These are phyloP conservation scores for Macrosteles quadrilineatus DNA, from an alignment of 1,140 invertebrate genomes.

Conservation along the genomic window DNA sequence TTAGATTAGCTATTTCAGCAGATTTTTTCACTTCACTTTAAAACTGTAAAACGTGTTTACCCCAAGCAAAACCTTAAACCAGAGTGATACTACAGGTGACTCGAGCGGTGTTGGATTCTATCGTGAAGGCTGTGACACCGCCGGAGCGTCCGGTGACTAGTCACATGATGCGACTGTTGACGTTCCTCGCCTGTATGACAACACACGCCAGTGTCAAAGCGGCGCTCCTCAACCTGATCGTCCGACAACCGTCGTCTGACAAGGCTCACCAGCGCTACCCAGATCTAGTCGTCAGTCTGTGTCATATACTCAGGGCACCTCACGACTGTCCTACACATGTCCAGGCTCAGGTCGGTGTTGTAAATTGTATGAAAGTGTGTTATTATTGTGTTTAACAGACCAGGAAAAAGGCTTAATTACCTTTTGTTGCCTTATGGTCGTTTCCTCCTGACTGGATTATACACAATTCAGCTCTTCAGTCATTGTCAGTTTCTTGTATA, in stretches of 20 bases:
- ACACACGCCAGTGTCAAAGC: conserved; percentile 77
- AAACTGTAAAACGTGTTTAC: no score
- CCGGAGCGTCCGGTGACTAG: conserved; percentile 39
- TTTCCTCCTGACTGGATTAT: no score
- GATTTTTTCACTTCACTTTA: no score
- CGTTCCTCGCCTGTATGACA: conserved; percentile 77
- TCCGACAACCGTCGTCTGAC: conserved; percentile 45
- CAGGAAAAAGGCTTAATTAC: no score
- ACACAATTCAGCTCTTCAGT: no score
- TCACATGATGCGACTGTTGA: conserved; percentile 57
- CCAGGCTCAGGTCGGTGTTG: conserved; percentile 63
- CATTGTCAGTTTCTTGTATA: no score
- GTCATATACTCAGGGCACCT: conserved; percentile 63
- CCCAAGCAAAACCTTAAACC: no score
- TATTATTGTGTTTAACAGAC: no score
- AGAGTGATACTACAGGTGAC: conserved; percentile 26
- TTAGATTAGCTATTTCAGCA: no score
- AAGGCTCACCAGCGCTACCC: conserved; percentile 74
- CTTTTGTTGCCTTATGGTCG: no score
- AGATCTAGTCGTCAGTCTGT: conserved; percentile 67
- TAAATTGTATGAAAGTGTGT: no score
- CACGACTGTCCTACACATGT: conserved; percentile 41
- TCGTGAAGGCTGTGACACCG: conserved; percentile 7
- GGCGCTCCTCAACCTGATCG: conserved; percentile 62
- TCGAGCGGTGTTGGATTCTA: conserved; percentile 26